Evolutionary conservation across 1,140 invertebrate genomes (phyloP), one percentile per base, ranked within the genome.

Genomic region (Conopomorpha cramerella): DNA sequence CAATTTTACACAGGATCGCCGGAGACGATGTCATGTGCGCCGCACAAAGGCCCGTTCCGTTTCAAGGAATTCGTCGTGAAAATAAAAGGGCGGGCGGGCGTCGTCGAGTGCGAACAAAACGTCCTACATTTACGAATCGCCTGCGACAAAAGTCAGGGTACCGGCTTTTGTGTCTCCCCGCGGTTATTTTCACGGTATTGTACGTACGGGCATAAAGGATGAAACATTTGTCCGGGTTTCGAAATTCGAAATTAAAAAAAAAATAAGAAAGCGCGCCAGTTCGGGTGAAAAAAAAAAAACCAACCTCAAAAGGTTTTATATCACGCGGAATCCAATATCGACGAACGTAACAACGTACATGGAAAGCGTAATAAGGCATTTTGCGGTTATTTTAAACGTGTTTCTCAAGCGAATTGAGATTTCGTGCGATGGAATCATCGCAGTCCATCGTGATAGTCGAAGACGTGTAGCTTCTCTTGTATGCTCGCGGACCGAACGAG

Each of bases 351-450:
- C 70, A 64, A 60, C 65, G 56, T 70, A 71, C 71, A 74, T 66
- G 66, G 61, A 67, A 66, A 66, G 64, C 53, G 57, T 71, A 66
- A 70, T 66, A 67, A 67, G 61, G 56, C 59, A 70, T 76, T 74
- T 76, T 76, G 70, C 65, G 65, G 66, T 72, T 74, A 60, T 72
- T n/a, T 71, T 68, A 74, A 64, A 52, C 51, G 51, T 49, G 49
- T 67, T 70, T 62, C 62, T 55, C 56, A 71, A 68, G 64, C 45
- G 57, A 70, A 71, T 71, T 60, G 59, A 55, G 62, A 67, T 58
- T 64, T 72, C 62, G 66, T 71, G 66, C 62, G 54, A 61, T 39
- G 54, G 59, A 55, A 52, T 60, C 3, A 14, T 46, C 35, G 19
- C 37, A 34, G 41, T n/a, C n/a, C 47, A 45, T 48, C 55, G 51